These are phyloP conservation scores for Rhinatrema bivittatum DNA, from an alignment of 2,797 vertebrate genomes.

Conservation along the genomic window DNA sequence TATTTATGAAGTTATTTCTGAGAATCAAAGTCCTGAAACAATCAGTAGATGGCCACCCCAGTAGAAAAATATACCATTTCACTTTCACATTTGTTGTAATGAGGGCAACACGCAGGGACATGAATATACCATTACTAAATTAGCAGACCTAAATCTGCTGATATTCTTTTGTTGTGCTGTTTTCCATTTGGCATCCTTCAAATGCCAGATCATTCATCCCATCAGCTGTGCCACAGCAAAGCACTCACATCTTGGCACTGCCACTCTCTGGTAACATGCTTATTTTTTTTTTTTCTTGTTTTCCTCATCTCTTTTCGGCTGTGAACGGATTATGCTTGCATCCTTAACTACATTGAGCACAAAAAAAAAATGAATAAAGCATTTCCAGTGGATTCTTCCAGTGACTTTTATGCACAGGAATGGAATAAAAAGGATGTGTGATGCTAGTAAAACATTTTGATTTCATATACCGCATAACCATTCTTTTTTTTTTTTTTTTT, in stretches of 20 bases:
- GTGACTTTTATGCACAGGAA: not conserved
- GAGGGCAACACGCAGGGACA: conserved; percentile 18
- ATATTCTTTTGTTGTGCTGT: conserved; percentile 12
- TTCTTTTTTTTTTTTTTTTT: too few relatives aligned
- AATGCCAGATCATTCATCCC: conserved; percentile 16
- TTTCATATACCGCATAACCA: too few relatives aligned
- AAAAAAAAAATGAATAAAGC: not conserved
- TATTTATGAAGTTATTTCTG: too few relatives aligned
- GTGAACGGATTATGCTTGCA: conserved; percentile 4
- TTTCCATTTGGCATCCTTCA: conserved; percentile 1
- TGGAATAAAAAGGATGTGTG: too few relatives aligned
- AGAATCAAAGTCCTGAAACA: too few relatives aligned
- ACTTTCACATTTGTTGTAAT: conserved; percentile 9
- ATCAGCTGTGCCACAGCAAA: conserved; percentile 15
- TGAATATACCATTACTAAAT: conserved; percentile 15
- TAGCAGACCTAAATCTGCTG: conserved; percentile 1
- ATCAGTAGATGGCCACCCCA: too few relatives aligned
- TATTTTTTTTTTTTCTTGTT: conserved; percentile 5
- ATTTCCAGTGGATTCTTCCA: not conserved
- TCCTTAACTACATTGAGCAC: not conserved
- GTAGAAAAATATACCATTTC: too few relatives aligned
- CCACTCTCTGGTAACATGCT: conserved; percentile 5
- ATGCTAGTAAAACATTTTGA: too few relatives aligned
- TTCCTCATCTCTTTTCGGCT: not conserved
- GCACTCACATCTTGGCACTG: conserved; percentile 5